Evolutionary conservation across 2,888 invertebrate species (phyloP), one percentile per base, ranked within the genome.

Genomic region (Cheilosia urbana): DNA sequence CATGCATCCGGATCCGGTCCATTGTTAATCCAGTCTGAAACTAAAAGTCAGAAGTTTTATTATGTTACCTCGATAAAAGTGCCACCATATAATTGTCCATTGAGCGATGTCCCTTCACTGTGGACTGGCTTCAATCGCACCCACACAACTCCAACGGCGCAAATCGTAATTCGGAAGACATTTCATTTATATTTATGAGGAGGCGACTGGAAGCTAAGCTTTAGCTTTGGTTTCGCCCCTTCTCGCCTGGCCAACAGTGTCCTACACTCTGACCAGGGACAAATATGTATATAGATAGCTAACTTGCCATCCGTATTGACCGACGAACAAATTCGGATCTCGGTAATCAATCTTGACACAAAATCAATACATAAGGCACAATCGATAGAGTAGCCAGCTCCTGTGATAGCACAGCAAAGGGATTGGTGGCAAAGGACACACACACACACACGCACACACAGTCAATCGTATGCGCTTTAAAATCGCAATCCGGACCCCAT

Each of bases 41-140:
- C 84, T 79, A 84, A 73, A 78, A 84, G 84, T 84, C 84, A 30
- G 53, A 79, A 79, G 60, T 79, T 84, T 84, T 84, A 84, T 80
- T 75, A 75, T 76, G 75, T 78, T 84, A 76, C 84, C 79, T 80
- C 84, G 65, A 84, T 79, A 84, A 84, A 84, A 84, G 69, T 76
- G 84, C 75, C 65, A 75, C 75, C 79, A 66, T 76, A 84, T 79
- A 79, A 84, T 79, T 79, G 79, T 75, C 75, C 75, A 69, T 79
- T 84, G 84, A 84, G 53, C 71, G 84, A 84, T 79, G 84, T 84
- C 75, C 79, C 30, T 79, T 76, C 75, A 57, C 51, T 60, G 47
- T 53, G 42, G 68, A 71, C 60, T 55, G 68, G 57, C 51, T 49
- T 49, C 69, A 78, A 73, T 72, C 73, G 21, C 11, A 24, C 30